Evolutionary conservation across 2,888 invertebrate genomes (phyloP).

Genomic region (Toxonevra muliebris): DNA sequence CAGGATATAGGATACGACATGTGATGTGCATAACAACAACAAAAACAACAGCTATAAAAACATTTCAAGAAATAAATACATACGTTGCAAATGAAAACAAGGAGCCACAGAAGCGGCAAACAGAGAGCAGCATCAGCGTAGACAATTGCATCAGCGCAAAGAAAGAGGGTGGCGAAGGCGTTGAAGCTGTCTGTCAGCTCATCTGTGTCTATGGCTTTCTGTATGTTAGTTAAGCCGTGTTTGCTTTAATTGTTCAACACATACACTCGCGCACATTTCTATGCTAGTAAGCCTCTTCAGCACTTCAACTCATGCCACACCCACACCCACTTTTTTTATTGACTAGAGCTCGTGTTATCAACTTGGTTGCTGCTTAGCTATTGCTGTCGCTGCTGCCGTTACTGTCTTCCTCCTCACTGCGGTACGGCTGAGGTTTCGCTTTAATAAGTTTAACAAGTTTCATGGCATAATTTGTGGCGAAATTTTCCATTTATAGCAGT

Average conservation of each 20-base stretch:
- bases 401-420: slow-evolving; percentile 40
- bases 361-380: too few species aligned
- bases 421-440: slow-evolving; percentile 50
- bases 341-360: too few species aligned
- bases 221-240: background rate
- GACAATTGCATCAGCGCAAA: slow-evolving; percentile 1
- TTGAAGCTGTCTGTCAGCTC: slow-evolving; percentile 3
- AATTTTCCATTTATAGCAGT: slow-evolving; percentile 26
- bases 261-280: slow-evolving; percentile 37
- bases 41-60: background rate
- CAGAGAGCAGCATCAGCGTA: background rate
- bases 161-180: background rate
- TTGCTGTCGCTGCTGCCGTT: slow-evolving; percentile 28
- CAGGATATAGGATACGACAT: background rate
- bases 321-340: too few species aligned
- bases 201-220: background rate
- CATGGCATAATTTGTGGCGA: slow-evolving; percentile 54
- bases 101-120: background rate
- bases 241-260: slow-evolving; percentile 8
- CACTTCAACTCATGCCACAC: background rate
- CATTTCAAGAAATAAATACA: background rate
- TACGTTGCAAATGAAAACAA: too few species aligned
- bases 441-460: slow-evolving; percentile 56
- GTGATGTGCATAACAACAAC: background rate
- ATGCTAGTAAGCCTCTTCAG: slow-evolving; percentile 13